Conservation (phyloP, 2,888 invertebrate species). For the Strigamia maritima region DNA sequence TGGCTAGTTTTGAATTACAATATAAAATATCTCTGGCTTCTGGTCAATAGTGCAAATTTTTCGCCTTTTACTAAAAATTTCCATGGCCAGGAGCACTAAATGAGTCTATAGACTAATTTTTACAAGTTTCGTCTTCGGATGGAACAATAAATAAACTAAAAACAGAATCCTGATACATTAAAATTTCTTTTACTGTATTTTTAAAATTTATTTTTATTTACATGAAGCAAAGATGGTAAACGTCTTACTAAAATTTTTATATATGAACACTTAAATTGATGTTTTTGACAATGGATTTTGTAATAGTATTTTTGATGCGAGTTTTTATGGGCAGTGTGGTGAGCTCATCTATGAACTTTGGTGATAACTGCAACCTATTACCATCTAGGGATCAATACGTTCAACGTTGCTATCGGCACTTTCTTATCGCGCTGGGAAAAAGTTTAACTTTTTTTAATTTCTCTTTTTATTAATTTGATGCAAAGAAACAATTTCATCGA, state of each 20-base stretch:
- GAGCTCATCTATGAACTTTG: background rate
- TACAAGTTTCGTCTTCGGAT: no score
- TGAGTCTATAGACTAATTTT: no score
- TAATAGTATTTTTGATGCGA: background rate
- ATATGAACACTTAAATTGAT: background rate
- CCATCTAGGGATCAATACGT: background rate
- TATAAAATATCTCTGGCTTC: no score
- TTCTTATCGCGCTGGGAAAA: background rate
- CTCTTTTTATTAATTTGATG: background rate
- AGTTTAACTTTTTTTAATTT: no score
- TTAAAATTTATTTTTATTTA: background rate
- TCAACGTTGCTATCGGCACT: background rate
- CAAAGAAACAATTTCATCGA: background rate
- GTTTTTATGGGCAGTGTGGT: background rate
- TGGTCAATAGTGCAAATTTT: no score
- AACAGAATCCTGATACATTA: no score
- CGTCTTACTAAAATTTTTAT: background rate
- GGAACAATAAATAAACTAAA: no score
- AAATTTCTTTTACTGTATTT: no score
- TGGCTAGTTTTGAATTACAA: no score
- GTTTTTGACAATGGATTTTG: background rate
- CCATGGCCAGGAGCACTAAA: no score
- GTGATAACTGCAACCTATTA: background rate
- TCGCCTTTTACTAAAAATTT: no score
- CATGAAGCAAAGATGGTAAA: background rate